Base-by-base conservation (phyloP, 2,888 invertebrate species). In the Pseudococcus jackbeardsleyi region DNA sequence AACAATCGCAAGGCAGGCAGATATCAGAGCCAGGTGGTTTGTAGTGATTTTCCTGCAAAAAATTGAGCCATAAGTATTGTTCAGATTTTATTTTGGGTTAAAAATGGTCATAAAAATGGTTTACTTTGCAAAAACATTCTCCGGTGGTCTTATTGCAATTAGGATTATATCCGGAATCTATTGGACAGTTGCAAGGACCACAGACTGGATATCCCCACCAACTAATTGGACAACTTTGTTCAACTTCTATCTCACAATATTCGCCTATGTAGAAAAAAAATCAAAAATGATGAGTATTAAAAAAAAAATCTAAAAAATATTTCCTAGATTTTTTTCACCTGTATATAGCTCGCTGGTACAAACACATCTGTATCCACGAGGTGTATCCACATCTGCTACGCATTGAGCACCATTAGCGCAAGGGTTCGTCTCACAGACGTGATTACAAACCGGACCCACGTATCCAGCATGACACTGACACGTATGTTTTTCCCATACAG, bases 201-300 rank as follows among this genome's bases (percentile, higher is more conserved):
- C 99, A 99, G 7, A 97, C 96, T 0, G 95, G 96, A 90, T 94
- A 94, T 0, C 98, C 98, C 97, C 98, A 98, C 98, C 97, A 99
- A 22, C 96, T 96, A 0, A 96, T 94, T 0, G 98, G 98, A 90
- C 99, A 99, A 0, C 95, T 95, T 89, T 94, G 94, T 8, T 94
- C 93, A 0, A 94, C 93, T 26, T 93, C 93, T 19, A 93, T 92
- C 90, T 95, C 94, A 91, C 97, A 97, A 86, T 96, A 96, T 5
- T 95, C 94, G 0, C 95, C 94, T 91, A 85, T 8, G 8, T 11
- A 22, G 3, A 33, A 33, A 33, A 33, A 22, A n/a, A 15, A 50
- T 50, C 12, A 12, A 0, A 50, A 50, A 50, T 50, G 15, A 12
- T 54, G 4, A 54, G 26, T 33, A 33, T 33, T 33, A 2, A 33